These are phyloP conservation scores for Camelus bactrianus DNA, from an alignment of 2,113 vertebrate genomes.

Conservation along the genomic window DNA sequence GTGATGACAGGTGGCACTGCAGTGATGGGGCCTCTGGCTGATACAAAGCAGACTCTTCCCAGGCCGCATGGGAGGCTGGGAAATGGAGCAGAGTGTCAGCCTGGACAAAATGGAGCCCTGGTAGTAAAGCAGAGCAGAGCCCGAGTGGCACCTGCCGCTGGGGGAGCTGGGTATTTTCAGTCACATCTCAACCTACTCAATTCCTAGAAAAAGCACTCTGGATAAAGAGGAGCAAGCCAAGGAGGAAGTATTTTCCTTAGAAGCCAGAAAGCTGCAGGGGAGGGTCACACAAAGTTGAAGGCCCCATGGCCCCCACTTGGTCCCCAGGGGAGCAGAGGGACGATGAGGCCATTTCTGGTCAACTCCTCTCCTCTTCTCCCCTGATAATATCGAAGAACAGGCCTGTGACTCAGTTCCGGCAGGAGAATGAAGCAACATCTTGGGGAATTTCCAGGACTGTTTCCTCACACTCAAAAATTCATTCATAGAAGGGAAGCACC, in stretches of 20 bases:
- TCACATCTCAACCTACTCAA: background rate
- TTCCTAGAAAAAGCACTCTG: background rate
- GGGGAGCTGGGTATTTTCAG: background rate
- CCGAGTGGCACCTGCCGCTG: background rate
- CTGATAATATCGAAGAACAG: background rate
- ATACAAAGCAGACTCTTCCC: background rate
- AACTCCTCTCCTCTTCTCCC: background rate
- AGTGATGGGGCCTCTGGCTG: background rate
- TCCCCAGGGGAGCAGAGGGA: background rate
- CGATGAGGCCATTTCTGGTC: background rate
- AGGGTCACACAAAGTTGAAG: background rate
- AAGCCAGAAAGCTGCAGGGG: background rate
- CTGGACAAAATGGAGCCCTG: background rate
- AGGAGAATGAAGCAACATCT: background rate
- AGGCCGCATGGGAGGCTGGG: background rate
- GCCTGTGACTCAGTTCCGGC: background rate
- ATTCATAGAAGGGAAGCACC: background rate
- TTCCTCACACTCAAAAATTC: background rate
- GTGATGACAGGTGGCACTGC: background rate
- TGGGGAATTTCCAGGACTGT: background rate
- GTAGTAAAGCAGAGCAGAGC: accelerated
- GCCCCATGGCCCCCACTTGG: no score
- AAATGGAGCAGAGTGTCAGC: background rate
- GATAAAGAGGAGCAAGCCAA: no score
- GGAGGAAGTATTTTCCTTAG: background rate